Evolutionary conservation across 2,113 vertebrate genomes (phyloP), one percentile per base, ranked within the genome.

Genomic region (Antigone vipio): DNA sequence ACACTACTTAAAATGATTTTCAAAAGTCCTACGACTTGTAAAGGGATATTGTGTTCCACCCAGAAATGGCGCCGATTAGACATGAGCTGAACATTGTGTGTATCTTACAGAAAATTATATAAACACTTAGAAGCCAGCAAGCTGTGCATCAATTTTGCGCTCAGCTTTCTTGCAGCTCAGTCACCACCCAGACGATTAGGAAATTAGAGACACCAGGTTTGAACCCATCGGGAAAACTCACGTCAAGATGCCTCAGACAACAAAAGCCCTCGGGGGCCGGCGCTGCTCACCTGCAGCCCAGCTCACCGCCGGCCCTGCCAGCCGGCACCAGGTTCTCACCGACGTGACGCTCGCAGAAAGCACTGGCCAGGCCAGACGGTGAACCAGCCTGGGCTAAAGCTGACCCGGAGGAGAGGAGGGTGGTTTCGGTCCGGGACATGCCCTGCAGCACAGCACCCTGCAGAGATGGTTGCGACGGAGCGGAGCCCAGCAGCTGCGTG

Each of bases 331-430:
- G 34, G 18, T 11, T 64, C 52, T 45, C 38, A 49, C 15, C 0
- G 0, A 24, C 3, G 10, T 11, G 5, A 30, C 1, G 0, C 19
- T 3, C 3, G 2, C 38, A 67, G 42, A 55, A n/a, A 88, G 27
- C 49, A 49, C 45, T 0, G 0, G 2, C 19, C 26, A 21, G 26
- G 20, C 24, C 27, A 23, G 71, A 44, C 0, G 4, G n/a, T 16
- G 60, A 88, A 23, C 18, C 60, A 76, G 84, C 32, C 52, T 19
- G 63, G 44, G 23, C 24, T 47, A 24, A 58, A 85, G 62, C 18
- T 4, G 8, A 49, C 34, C 59, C 52, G 55, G 24, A 62, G 35
- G 50, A 60, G 6, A n/a, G 34, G 9, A 63, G 23, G 14, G 12
- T 40, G 42, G 9, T 13, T 89, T 67, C 2, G 6, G 15, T 24